Evolutionary conservation across 2,888 invertebrate species (phyloP).

Genomic region (Camponotus fellah): DNA sequence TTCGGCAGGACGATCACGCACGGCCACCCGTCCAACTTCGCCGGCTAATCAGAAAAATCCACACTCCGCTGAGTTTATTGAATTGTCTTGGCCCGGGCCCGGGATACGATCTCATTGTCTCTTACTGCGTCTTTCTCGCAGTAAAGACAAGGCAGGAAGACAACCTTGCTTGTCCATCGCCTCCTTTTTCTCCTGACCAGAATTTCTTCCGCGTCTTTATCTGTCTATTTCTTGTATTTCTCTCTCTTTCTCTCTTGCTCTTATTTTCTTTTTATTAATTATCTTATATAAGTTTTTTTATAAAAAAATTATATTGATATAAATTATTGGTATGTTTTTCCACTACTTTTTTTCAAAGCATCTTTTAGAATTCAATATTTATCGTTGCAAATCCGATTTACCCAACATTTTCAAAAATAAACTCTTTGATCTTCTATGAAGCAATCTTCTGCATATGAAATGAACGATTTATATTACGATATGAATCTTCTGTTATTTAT

Average conservation of each 20-base stretch:
- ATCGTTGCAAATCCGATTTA: not conserved
- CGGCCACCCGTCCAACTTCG: slow-evolving; percentile 82
- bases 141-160: not conserved
- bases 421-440: not conserved
- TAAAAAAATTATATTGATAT: not conserved
- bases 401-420: not conserved
- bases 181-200: not conserved
- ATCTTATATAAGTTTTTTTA: not conserved
- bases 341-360: not conserved
- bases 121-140: not conserved
- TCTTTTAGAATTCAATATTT: not conserved
- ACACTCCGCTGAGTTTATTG: slow-evolving; percentile 83
- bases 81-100: slow-evolving; percentile 74
- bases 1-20: slow-evolving; percentile 83
- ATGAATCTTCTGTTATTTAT: not conserved
- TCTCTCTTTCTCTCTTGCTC: too few relatives aligned
- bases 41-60: slow-evolving; percentile 85
- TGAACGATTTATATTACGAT: not conserved
- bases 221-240: not conserved
- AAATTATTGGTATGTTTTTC: not conserved
- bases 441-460: not conserved
- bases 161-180: not conserved
- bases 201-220: slow-evolving; percentile 9
- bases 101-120: not conserved
- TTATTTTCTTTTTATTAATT: slow-evolving; percentile 17